Conservation (phyloP, 2,113 vertebrate species). For the Lonchura striata region DNA sequence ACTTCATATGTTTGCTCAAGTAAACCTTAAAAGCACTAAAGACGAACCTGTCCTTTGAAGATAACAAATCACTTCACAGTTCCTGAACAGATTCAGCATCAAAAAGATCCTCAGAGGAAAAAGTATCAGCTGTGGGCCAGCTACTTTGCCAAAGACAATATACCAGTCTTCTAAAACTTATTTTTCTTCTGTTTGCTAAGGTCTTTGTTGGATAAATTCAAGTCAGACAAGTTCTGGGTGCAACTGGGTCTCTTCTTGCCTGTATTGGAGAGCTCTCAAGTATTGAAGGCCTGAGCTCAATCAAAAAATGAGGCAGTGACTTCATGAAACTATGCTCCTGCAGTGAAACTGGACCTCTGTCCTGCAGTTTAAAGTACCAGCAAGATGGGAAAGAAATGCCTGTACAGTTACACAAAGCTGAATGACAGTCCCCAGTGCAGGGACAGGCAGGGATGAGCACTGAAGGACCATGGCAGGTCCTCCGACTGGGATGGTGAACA, state of each 20-base stretch:
- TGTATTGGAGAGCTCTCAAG: not conserved
- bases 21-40: constrained; percentile 23
- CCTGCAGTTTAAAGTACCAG: not conserved
- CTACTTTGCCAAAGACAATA: constrained; percentile 30
- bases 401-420: not conserved
- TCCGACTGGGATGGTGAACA: not conserved
- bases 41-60: constrained; percentile 44
- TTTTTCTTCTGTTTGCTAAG: not conserved
- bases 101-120: constrained; percentile 23
- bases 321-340: not conserved
- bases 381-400: not conserved
- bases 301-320: not conserved
- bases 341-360: not conserved
- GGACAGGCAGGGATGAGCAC: not conserved
- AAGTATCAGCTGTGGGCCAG: constrained; percentile 34
- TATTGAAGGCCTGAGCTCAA: not conserved
- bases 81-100: not conserved
- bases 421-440: not conserved
- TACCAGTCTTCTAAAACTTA: not conserved
- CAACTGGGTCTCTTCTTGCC: not conserved
- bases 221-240: not conserved
- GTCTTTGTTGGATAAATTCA: not conserved
- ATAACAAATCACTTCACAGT: constrained; percentile 44
- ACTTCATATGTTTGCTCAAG: constrained; percentile 25
- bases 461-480: not conserved